These are phyloP conservation scores for Thalassoma bifasciatum DNA, from an alignment of 2,113 vertebrate species.

Conservation along the genomic window DNA sequence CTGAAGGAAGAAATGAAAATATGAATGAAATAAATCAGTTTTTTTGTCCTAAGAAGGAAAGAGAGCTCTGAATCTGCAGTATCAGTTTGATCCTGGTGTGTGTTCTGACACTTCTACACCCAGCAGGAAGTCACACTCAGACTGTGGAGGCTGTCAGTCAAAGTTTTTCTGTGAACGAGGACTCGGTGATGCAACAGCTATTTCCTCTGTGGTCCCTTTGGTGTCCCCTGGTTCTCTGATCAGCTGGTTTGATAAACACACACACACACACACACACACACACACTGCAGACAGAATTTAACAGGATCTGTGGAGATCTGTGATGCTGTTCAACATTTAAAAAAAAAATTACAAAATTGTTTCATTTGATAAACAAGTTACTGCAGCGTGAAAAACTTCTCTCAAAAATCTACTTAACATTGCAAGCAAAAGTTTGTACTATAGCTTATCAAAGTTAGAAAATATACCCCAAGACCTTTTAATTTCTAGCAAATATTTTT, in stretches of 20 bases:
- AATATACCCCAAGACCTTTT: no score
- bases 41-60: background rate
- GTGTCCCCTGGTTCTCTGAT: constrained; percentile 47
- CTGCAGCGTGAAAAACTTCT: no score
- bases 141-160: background rate
- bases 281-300: background rate
- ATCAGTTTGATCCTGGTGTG: background rate
- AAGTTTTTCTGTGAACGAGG: background rate
- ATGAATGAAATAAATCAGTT: background rate
- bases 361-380: no score
- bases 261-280: background rate
- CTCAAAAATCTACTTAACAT: no score
- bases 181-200: constrained; percentile 25
- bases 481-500: no score
- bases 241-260: constrained; percentile 18
- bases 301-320: background rate
- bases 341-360: no score
- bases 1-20: background rate
- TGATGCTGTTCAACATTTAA: no score
- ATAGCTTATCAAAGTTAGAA: no score
- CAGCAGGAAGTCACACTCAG: background rate
- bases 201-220: constrained; percentile 48
- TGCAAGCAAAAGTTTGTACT: no score
- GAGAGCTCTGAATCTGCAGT: background rate
- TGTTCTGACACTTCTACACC: background rate